These are phyloP conservation scores for Drosophila yakuba DNA, from an alignment of 1,140 invertebrate species.

Conservation along the genomic window DNA sequence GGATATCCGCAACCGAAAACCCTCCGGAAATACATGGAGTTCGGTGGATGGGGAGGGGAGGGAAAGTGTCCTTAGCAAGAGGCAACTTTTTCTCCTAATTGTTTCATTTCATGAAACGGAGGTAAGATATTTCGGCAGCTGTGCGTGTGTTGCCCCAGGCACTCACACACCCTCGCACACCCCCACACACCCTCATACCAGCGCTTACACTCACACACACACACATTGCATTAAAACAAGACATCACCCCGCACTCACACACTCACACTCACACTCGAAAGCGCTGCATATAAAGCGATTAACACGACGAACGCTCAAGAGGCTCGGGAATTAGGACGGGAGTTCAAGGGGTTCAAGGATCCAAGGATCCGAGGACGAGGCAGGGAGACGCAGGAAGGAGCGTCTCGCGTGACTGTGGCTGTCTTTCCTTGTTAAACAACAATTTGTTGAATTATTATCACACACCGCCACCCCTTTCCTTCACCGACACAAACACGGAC, in stretches of 20 bases:
- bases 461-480: constrained; percentile 38
- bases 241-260: constrained; percentile 60
- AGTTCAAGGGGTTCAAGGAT: not conserved
- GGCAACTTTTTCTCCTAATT: constrained; percentile 82
- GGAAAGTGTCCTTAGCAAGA: constrained; percentile 63
- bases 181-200: constrained; percentile 11
- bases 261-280: constrained; percentile 18
- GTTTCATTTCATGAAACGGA: constrained; percentile 82
- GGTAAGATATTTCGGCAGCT: constrained; percentile 82
- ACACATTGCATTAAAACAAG: constrained; percentile 72
- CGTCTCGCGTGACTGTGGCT: constrained; percentile 65
- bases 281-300: constrained; percentile 80
- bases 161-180: constrained; percentile 45
- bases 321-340: not conserved
- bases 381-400: not conserved
- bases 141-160: constrained; percentile 79
- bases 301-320: constrained; percentile 59
- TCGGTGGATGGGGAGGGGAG: not conserved
- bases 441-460: constrained; percentile 83
- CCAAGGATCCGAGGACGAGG: constrained; percentile 1
- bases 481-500: constrained; percentile 9
- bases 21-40: constrained; percentile 24
- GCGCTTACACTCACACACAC: constrained; percentile 12
- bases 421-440: constrained; percentile 78
- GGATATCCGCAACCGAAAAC: constrained; percentile 74